Evolutionary conservation across 2,113 vertebrate species (phyloP).

Genomic region (Promerops cafer): DNA sequence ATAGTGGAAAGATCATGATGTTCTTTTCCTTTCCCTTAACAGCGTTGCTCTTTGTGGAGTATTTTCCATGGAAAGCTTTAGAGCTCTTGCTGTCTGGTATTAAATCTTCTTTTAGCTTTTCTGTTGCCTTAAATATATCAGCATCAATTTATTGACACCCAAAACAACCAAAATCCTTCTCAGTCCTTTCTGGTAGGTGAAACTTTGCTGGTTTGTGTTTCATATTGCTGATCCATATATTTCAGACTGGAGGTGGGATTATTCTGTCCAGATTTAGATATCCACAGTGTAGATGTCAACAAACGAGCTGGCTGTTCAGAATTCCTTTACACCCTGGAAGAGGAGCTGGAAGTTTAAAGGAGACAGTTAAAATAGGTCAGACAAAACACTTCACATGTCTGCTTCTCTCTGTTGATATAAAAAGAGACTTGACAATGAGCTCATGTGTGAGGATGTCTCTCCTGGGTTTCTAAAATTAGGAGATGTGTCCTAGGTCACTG

Average conservation of each 20-base stretch:
- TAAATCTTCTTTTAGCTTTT: not conserved
- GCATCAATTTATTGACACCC: not conserved
- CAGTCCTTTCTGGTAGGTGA: not conserved
- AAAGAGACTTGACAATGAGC: not conserved
- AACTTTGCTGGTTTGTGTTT: not conserved
- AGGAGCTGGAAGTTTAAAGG: not conserved
- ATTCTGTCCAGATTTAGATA: not conserved
- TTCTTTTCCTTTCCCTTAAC: not conserved
- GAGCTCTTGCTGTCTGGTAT: not conserved
- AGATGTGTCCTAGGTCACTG: not conserved
- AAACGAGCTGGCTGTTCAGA: not conserved
- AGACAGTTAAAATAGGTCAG: slow-evolving; percentile 14
- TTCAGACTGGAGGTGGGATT: not conserved
- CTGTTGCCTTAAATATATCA: not conserved
- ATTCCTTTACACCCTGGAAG: not conserved
- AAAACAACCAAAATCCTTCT: not conserved
- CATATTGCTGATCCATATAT: not conserved
- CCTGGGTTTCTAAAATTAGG: not conserved
- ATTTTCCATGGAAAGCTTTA: not conserved
- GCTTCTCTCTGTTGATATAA: not conserved
- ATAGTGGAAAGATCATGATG: not conserved
- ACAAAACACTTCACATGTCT: not conserved
- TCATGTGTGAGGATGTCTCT: not conserved
- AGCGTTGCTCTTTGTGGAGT: not conserved
- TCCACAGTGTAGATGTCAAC: not conserved